Evolutionary conservation across 2,888 invertebrate species (phyloP), one percentile per base, ranked within the genome.

Genomic region (Drosophila neotestacea): DNA sequence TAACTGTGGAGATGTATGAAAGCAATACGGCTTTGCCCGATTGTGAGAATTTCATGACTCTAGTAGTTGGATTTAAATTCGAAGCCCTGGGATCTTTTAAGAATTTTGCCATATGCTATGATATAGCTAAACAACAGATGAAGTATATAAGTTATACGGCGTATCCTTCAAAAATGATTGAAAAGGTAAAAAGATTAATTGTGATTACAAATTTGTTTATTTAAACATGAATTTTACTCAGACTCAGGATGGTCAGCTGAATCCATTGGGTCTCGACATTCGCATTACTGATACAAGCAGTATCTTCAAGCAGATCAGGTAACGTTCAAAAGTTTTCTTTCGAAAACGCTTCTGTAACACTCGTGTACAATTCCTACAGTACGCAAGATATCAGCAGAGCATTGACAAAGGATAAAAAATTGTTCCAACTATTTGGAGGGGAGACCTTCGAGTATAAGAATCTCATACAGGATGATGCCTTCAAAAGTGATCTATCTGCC

Each of bases 1-100:
- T 44, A 34, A 7, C 32, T 4, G 0, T 9, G 34, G n/a, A 9
- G 22, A 44, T 55, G 32, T 34, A 27, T 13, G 42, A 55, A 55
- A 55, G 55, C 9, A 2, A 5, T 0, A 44, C 34, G 7, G 6
- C 32, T 10, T 27, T 55, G 42, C 42, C 55, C 22, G 34, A 34
- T 27, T 55, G 55, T 6, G 55, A 55, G 34, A 13, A 34, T n/a
- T 42, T 34, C 7, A 55, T 55, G 55, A 44, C 42, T 22, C 6
- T 55, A 2, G 22, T 55, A n/a, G 27, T 44, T 42, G 55, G 55
- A 34, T n/a, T 27, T 4, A 9, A 32, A 27, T 55, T 55, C n/a
- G 32, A 32, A 42, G 10, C n/a, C 1, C 9, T 22, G 4, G 55
- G 55, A 42, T 55, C 34, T 32, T 22, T 34, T 0, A 55, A 55